These are phyloP conservation scores for Candoia aspera DNA, from an alignment of 2,113 vertebrate genomes.

Conservation along the genomic window DNA sequence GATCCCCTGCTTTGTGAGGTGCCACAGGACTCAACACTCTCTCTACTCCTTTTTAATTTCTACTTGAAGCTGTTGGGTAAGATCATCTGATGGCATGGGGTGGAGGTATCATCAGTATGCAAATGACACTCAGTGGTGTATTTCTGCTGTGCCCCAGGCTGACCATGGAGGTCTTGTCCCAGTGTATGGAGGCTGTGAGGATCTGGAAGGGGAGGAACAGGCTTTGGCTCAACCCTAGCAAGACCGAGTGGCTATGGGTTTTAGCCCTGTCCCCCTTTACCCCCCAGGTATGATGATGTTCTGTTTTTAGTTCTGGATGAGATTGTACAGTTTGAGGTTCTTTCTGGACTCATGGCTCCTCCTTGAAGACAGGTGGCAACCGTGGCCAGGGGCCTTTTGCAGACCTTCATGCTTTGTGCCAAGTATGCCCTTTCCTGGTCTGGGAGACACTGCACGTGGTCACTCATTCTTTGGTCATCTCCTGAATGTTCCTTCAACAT, in stretches of 20 bases:
- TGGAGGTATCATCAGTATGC: not conserved
- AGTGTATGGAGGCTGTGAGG: not conserved
- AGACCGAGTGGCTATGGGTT: not conserved
- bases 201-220: not conserved
- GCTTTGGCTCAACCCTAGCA: not conserved
- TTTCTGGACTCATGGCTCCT: not conserved
- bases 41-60: not conserved
- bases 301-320: not conserved
- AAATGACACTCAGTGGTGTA: not conserved
- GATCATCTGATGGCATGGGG: not conserved
- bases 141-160: not conserved
- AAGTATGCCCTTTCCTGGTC: not conserved
- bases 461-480: not conserved
- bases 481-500: not conserved
- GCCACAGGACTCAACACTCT: not conserved
- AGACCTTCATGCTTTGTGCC: not conserved
- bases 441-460: not conserved
- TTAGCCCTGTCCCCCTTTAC: not conserved
- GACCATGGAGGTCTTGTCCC: not conserved
- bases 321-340: not conserved
- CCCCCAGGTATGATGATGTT: not conserved
- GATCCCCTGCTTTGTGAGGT: not conserved
- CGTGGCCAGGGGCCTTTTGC: not conserved
- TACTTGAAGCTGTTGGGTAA: not conserved
- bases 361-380: not conserved